Evolutionary conservation across 2,797 vertebrate genomes (phyloP), one percentile per base, ranked within the genome.

Genomic region (Enteromius radiatus): DNA sequence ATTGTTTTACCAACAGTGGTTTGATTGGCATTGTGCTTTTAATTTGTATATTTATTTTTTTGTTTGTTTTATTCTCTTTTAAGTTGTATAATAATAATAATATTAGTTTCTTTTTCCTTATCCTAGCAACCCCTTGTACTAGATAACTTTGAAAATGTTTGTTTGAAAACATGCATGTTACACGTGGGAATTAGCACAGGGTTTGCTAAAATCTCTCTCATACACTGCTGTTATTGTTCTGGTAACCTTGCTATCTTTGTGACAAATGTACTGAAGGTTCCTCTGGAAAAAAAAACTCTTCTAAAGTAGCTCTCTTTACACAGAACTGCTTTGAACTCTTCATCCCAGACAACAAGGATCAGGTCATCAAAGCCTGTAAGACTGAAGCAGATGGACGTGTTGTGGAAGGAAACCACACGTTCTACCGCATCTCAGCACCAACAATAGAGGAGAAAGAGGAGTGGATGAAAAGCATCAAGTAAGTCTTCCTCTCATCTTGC

Each of bases 241-340:
- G 2, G 15, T 73, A 73, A 73, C 26, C 70, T 33, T 5, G 52
- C 7, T 73, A 73, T 43, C n/a, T 12, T 1, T 69, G 38, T 43
- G 38, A 69, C 43, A 15, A 69, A 43, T 43, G 67, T 43, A 15
- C 12, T 8, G 3, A 26, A 69, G 14, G 38, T 43, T 41, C 33
- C 38, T 64, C 41, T 7, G 59, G 41, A 49, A 41, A 49, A 41
- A 68, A 56, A 52, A 26, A 54, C 1, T 59, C 69, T 63, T 73
- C 45, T 80, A n/a, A 65, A 61, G n/a, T 76, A 31, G 38, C 49
- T 77, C n/a, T 45, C 36, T 70, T 81, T 49, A 54, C 67, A 68
- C 93, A 99, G 98, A 98, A 99, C 94, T 98, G 97, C 92, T 99
- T 99, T 1, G 98, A 99, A 93, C 97, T 99, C 75, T 99, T 96